Evolutionary conservation across 1,140 invertebrate genomes (phyloP), one percentile per base, ranked within the genome.

Genomic region (Mercenaria mercenaria): DNA sequence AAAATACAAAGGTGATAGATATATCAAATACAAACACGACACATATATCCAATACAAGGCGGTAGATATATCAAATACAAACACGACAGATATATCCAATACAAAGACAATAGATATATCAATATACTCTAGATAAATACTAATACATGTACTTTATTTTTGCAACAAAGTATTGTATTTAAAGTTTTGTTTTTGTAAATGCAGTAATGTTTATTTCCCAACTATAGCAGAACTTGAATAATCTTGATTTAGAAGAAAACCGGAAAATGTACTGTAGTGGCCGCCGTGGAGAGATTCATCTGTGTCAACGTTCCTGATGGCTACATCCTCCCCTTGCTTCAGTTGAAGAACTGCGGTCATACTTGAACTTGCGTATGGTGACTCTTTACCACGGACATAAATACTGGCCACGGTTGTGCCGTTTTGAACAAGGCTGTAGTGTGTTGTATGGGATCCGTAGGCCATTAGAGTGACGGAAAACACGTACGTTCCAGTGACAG

Each of bases 401-500:
- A 77, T 41, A 32, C 43, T 13, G 4, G 41, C 74, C 18, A 47
- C 37, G 34, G 0, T 10, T 43, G 23, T 41, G 13, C 74, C 74
- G 23, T 77, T 50, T 13, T 29, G 29, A 10, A 47, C 39, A 20
- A 77, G 4, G 4, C 6, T 29, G 29, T 29, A 77, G 39, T 77
- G 47, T 41, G 41, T 29, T 1, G 47, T 29, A 20, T 47, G 23
- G 23, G 23, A 20, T 26, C 0, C 15, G 20, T 47, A n/a, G 10
- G 74, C 29, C 74, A 77, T 77, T 26, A 77, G 34, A 10, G 41
- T 77, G 23, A 77, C 74, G 11, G 41, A 50, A 50, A 77, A 77
- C 39, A 50, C 74, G 39, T 81, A 81, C 26, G 56, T 59, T 59
- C 77, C 77, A 29, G 0, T 47, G 6, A 56, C 77, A 23, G 77